phyloP scores from a whole-genome alignment of 1,140 invertebrate species.

The Gryllus bimaculatus region DNA sequence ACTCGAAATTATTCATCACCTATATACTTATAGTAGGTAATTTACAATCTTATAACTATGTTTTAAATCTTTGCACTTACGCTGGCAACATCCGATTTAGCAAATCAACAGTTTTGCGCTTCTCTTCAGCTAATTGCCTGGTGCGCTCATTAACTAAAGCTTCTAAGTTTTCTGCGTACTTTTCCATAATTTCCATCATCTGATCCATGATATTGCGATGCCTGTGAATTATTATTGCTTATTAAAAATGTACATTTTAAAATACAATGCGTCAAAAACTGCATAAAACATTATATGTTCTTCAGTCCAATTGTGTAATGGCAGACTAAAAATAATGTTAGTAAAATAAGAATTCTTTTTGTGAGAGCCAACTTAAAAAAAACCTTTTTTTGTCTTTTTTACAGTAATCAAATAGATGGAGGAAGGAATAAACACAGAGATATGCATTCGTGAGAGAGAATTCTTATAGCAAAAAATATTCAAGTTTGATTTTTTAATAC shows the following conservation, averaged over 20 bases:
- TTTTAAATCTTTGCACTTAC: constrained; percentile 39
- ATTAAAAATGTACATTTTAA: constrained; percentile 10
- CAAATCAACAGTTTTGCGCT: constrained; percentile 86
- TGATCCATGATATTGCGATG: constrained; percentile 89
- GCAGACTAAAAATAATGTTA: too few species aligned
- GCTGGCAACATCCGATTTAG: constrained; percentile 88
- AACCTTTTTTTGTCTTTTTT: too few species aligned
- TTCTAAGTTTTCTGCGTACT: constrained; percentile 89
- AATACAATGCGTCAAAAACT: not conserved
- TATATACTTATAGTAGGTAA: too few species aligned
- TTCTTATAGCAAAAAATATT: not conserved
- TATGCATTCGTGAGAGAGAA: not conserved
- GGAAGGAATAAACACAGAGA: not conserved
- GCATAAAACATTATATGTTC: not conserved
- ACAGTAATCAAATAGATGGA: too few species aligned
- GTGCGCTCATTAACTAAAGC: constrained; percentile 85
- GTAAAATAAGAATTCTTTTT: too few species aligned
- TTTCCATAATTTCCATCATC: constrained; percentile 95
- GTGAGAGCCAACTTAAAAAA: too few species aligned
- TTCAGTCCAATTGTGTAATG: too few species aligned
- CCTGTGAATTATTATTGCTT: constrained; percentile 34
- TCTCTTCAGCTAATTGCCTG: constrained; percentile 78
- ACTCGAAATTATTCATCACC: too few species aligned
- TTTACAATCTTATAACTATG: too few species aligned
- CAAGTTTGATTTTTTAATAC: too few species aligned